Percentiles rank a stretch among this genome's conserved stretches.
Evolutionary conservation across 2,113 vertebrate genomes (phyloP).

Genomic region (Lepus americanus): DNA sequence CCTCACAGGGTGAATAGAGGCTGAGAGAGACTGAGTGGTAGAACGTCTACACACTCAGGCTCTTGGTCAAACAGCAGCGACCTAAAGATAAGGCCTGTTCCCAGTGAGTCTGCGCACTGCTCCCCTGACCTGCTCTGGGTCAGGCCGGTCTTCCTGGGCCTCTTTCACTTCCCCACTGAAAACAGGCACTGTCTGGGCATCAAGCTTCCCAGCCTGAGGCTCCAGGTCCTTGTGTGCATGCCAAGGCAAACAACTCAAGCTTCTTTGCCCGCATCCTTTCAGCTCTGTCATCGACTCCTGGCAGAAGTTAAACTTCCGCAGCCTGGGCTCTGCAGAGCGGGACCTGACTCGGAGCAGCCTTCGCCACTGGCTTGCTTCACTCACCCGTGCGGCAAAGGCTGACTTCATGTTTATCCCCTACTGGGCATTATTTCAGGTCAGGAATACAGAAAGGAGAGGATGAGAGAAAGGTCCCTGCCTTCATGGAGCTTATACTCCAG

Average conservation of each 20-base stretch:
- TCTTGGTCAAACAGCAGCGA: background rate
- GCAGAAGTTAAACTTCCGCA: background rate
- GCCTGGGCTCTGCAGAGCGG: background rate
- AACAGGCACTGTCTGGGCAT: background rate
- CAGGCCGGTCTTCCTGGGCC: background rate
- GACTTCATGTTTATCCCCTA: background rate
- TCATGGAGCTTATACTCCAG: background rate
- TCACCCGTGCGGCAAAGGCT: background rate
- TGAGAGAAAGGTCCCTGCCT: background rate
- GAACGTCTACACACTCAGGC: background rate
- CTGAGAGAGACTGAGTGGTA: background rate
- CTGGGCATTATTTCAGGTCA: background rate
- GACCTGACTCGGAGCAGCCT: too few species aligned
- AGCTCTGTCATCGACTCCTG: background rate
- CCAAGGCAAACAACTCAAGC: background rate
- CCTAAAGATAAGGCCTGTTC: background rate
- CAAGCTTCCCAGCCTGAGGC: background rate
- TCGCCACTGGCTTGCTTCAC: background rate
- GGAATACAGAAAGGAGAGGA: background rate
- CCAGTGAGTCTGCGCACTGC: accelerated
- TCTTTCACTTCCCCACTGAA: background rate
- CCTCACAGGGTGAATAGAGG: background rate
- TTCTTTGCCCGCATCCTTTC: background rate
- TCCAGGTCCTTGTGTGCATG: background rate
- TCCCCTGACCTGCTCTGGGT: background rate